These are phyloP conservation scores for Heliothis subflexa DNA, from an alignment of 1,140 invertebrate species.

Conservation along the genomic window DNA sequence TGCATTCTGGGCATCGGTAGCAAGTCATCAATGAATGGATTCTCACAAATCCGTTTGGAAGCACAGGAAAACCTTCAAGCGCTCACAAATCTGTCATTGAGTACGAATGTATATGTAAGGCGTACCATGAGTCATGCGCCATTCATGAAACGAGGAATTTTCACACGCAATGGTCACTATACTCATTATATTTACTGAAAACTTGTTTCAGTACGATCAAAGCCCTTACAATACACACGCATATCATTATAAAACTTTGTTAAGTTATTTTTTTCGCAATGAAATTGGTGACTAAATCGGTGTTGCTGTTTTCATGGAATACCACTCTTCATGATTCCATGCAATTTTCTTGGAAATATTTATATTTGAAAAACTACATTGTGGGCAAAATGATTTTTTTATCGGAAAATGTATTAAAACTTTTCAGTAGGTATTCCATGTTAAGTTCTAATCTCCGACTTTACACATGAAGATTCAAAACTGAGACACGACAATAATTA, in stretches of 20 bases:
- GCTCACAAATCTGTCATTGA: conserved; percentile 10
- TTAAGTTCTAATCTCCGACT: too few species aligned
- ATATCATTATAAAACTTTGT: not conserved
- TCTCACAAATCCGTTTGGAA: not conserved
- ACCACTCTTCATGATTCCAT: too few species aligned
- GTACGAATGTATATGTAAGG: not conserved
- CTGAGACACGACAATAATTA: too few species aligned
- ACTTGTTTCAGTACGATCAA: not conserved
- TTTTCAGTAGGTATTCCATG: too few species aligned
- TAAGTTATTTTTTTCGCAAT: too few species aligned
- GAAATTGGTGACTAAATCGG: too few species aligned
- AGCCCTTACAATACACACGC: not conserved
- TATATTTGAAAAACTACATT: too few species aligned
- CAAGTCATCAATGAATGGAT: not conserved
- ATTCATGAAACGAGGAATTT: conserved; percentile 25
- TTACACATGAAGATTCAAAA: too few species aligned
- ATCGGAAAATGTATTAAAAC: too few species aligned
- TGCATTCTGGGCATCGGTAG: not conserved
- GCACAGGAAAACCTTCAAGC: conserved; percentile 7
- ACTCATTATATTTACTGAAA: conserved; percentile 2
- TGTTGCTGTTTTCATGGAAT: too few species aligned
- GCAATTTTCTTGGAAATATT: too few species aligned
- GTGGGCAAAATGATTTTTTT: too few species aligned
- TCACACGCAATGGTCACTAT: not conserved
- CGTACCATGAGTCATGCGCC: conserved; percentile 30